Conservation (phyloP, 1,140 invertebrate genomes). For the Sitobion miscanthi region DNA sequence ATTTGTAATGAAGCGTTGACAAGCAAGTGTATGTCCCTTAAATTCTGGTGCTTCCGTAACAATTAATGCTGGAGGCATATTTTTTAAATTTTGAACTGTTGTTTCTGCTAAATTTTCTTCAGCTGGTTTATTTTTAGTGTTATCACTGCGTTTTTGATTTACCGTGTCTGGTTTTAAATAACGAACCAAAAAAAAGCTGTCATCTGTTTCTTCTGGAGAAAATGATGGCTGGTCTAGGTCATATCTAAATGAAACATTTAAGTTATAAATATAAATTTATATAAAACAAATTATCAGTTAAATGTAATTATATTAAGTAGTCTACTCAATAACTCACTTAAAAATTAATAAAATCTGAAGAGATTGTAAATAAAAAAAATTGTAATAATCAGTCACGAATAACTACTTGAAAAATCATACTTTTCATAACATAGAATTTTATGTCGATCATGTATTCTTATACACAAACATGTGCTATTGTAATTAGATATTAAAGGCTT, state of each 20-base stretch:
- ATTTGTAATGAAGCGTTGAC: constrained; percentile 68
- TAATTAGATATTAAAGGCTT: background rate
- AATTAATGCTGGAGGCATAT: constrained; percentile 41
- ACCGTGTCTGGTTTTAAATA: constrained; percentile 64
- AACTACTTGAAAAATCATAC: background rate
- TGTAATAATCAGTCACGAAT: constrained; percentile 9
- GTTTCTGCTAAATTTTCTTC: constrained; percentile 28
- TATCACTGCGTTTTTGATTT: constrained; percentile 35
- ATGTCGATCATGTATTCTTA: background rate
- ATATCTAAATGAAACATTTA: constrained; percentile 65
- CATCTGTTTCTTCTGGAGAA: constrained; percentile 74
- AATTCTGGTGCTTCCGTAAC: constrained; percentile 37
- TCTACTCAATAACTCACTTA: background rate
- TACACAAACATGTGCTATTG: background rate
- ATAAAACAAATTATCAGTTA: constrained; percentile 15
- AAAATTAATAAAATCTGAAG: constrained; percentile 27
- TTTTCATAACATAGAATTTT: constrained; percentile 21
- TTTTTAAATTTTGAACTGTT: constrained; percentile 47
- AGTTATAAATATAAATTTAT: background rate
- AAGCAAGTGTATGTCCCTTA: constrained; percentile 70
- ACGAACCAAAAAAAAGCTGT: constrained; percentile 73
- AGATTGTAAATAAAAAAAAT: constrained; percentile 23
- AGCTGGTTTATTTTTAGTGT: constrained; percentile 31
- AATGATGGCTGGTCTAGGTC: constrained; percentile 72
- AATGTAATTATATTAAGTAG: background rate